Conservation (phyloP, 2,888 invertebrate species). For the Cephus pulcher region DNA sequence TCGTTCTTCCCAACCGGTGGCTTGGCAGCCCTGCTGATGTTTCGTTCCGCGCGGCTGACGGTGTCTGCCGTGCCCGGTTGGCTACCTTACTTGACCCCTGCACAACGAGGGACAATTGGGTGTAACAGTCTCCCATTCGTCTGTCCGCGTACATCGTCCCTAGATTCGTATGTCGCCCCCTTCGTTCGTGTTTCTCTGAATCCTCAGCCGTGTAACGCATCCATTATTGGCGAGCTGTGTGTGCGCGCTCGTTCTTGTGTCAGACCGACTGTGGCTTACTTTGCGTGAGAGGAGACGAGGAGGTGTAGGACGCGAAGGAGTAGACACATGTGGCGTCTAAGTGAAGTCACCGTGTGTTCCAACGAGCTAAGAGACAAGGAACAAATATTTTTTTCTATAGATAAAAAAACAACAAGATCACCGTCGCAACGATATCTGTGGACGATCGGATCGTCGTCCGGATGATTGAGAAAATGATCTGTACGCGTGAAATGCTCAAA, state of each 20-base stretch:
- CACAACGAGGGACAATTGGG: conserved; percentile 67
- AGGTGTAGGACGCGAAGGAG: background rate
- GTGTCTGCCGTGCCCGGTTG: conserved; percentile 55
- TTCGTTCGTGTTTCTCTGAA: conserved; percentile 49
- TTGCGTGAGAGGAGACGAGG: background rate
- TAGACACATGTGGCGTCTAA: conserved; percentile 1
- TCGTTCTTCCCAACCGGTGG: background rate
- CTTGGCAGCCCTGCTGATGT: background rate
- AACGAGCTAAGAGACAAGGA: background rate
- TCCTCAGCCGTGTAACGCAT: conserved; percentile 48
- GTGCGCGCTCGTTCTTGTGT: conserved; percentile 22
- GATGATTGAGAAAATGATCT: background rate
- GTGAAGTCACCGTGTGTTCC: background rate
- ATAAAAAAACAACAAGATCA: background rate
- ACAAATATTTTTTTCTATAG: background rate
- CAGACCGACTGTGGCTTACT: conserved; percentile 17
- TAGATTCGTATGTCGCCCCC: conserved; percentile 18
- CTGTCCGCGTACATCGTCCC: conserved; percentile 45
- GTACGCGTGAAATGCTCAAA: no score
- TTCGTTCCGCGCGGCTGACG: conserved; percentile 35
- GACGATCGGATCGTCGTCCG: background rate
- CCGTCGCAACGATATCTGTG: background rate
- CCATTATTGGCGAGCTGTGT: conserved; percentile 37
- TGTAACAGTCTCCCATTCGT: conserved; percentile 66
- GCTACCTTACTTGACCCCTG: conserved; percentile 66